Percentiles rank a stretch among this genome's conserved stretches.
Conservation (phyloP, 2,797 vertebrate species). For the Podargus strigoides region DNA sequence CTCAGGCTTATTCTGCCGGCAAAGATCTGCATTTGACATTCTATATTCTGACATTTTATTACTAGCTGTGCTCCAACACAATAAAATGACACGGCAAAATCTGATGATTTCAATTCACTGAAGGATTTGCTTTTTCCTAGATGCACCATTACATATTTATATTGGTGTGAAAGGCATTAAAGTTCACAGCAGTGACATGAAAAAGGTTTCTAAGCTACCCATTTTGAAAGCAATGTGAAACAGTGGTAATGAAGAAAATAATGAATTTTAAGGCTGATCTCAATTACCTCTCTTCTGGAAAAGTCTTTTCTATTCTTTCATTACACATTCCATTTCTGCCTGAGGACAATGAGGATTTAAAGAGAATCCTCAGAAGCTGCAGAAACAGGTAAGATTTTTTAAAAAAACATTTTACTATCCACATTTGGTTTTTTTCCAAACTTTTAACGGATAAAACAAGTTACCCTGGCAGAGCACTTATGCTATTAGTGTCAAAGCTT, state of each 20-base stretch:
- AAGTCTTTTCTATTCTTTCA: background rate
- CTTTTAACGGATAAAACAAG: background rate
- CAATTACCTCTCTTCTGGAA: background rate
- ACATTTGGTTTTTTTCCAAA: background rate
- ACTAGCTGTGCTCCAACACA: background rate
- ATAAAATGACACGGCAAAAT: background rate
- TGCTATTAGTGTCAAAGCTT: background rate
- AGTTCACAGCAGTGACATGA: background rate
- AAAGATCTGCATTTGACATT: background rate
- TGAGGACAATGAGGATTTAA: background rate
- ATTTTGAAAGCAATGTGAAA: background rate
- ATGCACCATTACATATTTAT: background rate
- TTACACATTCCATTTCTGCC: background rate
- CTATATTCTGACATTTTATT: background rate
- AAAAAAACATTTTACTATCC: background rate
- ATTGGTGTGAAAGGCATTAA: background rate
- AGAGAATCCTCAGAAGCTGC: background rate
- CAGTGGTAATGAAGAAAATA: background rate
- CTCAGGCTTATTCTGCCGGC: background rate
- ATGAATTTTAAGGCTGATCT: background rate
- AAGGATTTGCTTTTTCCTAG: background rate
- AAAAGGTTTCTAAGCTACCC: background rate
- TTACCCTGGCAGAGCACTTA: background rate
- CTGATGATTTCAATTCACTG: background rate
- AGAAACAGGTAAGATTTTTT: background rate